Base-by-base conservation (phyloP, 1,140 invertebrate genomes). In the Drosophila baimaii region DNA sequence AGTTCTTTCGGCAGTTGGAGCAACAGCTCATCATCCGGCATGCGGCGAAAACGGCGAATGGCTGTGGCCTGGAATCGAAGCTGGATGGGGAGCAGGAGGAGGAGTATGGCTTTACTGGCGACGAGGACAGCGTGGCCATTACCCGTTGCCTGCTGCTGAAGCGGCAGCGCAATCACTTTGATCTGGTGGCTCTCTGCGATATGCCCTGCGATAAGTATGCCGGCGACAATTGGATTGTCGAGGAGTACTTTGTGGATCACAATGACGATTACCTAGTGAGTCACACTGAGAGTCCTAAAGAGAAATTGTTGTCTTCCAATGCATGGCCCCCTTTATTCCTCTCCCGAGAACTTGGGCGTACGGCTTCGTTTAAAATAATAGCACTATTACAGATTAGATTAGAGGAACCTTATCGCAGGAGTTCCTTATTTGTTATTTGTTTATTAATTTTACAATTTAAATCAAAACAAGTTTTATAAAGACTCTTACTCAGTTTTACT, bases 171-270 rank as follows among this genome's bases (percentile, higher is more conserved):
- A 91, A 91, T 68, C 78, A 89, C 54, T 91, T 91, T 17, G 90
- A 91, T 63, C 79, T 91, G 64, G 90, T 91, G 51, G 77, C 88
- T 51, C 68, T 80, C 3, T 86, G 86, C 57, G 90, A 91, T 66
- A 54, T 89, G 54, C 76, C 81, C 33, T 74, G 82, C 58, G 81
- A 85, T 17, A 81, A 72, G 47, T 89, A 89, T 33, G 65, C 69
- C 47, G 84, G 84, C 66, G 81, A 80, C 13, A 86, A 77, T 85
- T 91, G 90, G 90, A 89, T 91, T 44, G 31, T 85, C 21, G 90
- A 91, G 52, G 86, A 91, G 57, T 91, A 91, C 55, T 89, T 91
- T 74, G 62, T 78, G 41, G 90, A 91, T 80, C 90, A 90, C 59
- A 74, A 39, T 23, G 76, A 82, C 62, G 90, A 91, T 75, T 91